Conservation (phyloP, 2,888 invertebrate species). For the Cryptocephalus primarius region DNA sequence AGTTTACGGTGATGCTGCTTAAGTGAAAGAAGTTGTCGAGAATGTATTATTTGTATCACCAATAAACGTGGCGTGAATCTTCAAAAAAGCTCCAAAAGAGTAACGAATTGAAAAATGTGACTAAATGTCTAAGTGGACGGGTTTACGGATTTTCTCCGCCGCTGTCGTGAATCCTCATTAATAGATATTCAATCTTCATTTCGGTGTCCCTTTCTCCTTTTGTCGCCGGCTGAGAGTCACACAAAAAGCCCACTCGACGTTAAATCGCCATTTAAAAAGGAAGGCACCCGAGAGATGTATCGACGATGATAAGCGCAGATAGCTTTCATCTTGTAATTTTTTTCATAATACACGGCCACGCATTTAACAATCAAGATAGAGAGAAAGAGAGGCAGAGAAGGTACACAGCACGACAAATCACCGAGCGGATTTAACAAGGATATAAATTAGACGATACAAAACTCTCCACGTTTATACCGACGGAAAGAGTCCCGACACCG, state of each 20-base stretch:
- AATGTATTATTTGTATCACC: too few relatives aligned
- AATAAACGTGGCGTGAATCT: too few relatives aligned
- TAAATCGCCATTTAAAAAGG: constrained; percentile 1
- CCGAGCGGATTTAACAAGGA: constrained; percentile 25
- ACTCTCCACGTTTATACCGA: constrained; percentile 3
- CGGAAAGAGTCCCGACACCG: constrained; percentile 1
- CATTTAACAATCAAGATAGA: constrained; percentile 24
- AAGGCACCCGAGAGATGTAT: constrained; percentile 2
- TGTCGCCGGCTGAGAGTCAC: not conserved
- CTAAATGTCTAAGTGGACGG: too few relatives aligned
- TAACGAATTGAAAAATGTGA: too few relatives aligned
- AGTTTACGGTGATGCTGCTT: too few relatives aligned
- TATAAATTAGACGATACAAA: constrained; percentile 27
- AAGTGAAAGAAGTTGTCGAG: too few relatives aligned
- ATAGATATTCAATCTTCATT: not conserved
- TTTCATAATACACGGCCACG: constrained; percentile 7
- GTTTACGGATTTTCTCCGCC: too few relatives aligned
- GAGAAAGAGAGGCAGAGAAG: constrained; percentile 6
- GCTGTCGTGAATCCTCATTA: not conserved
- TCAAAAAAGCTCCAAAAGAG: too few relatives aligned
- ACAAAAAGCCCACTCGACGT: constrained; percentile 2
- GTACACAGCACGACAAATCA: constrained; percentile 29
- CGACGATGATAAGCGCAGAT: constrained; percentile 4
- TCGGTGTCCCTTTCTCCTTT: not conserved
- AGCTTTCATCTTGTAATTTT: constrained; percentile 7